Conservation (phyloP, 2,888 invertebrate genomes). For the Hermaeophaga mercurialis region DNA sequence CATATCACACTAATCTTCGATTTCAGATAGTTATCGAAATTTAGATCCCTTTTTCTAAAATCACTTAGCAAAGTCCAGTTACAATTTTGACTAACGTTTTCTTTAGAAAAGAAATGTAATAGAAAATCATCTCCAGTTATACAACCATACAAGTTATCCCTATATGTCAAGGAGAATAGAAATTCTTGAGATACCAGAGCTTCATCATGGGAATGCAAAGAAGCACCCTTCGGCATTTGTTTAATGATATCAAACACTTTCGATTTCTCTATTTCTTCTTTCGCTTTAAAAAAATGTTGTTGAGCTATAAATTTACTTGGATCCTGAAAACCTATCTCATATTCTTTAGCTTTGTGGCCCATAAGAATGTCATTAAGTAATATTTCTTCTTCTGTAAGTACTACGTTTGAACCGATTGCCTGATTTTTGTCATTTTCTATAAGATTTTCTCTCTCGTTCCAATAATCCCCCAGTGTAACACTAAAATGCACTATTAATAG, state of each 20-base stretch:
- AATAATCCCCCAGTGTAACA: not conserved
- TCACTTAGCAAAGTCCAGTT: slow-evolving; percentile 41
- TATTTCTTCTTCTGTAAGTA: slow-evolving; percentile 52
- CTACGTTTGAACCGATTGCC: slow-evolving; percentile 38
- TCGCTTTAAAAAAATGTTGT: slow-evolving; percentile 68
- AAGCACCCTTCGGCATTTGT: slow-evolving; percentile 76
- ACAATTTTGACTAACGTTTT: slow-evolving; percentile 21
- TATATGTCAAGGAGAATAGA: slow-evolving; percentile 4
- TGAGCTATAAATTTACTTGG: slow-evolving; percentile 63
- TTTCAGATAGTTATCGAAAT: slow-evolving; percentile 62
- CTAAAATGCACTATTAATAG: not conserved
- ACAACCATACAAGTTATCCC: slow-evolving; percentile 24
- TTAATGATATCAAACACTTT: slow-evolving; percentile 69
- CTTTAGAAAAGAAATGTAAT: slow-evolving; percentile 23
- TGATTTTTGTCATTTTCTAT: slow-evolving; percentile 34
- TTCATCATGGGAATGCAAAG: slow-evolving; percentile 68
- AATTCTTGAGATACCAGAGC: not conserved
- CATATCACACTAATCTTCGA: slow-evolving; percentile 64
- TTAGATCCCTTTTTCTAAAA: slow-evolving; percentile 35
- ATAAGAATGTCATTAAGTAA: slow-evolving; percentile 48
- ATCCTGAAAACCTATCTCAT: slow-evolving; percentile 45
- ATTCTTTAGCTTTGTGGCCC: slow-evolving; percentile 47
- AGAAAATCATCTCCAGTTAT: slow-evolving; percentile 10
- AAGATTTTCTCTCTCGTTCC: slow-evolving; percentile 18
- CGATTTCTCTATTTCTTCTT: slow-evolving; percentile 64